Evolutionary conservation across 2,888 invertebrate species (phyloP).

Genomic region (Pandemis cinnamomeana): DNA sequence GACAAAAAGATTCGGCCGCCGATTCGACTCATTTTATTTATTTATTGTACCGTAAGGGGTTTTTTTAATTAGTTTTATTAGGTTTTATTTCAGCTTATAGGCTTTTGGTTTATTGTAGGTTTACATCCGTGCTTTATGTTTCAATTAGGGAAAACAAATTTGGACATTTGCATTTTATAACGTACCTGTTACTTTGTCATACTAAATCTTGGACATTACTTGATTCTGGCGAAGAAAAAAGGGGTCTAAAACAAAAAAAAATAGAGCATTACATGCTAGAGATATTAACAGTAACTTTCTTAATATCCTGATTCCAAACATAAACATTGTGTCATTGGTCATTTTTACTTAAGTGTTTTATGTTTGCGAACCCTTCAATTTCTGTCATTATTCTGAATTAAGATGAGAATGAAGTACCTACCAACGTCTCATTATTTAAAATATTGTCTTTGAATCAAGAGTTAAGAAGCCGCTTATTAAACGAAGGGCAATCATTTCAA

Average conservation of each 20-base stretch:
- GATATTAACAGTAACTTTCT: too few species aligned
- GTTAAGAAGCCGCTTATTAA: conserved; percentile 58
- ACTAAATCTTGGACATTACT: too few species aligned
- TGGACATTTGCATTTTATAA: too few species aligned
- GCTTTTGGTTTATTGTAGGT: conserved; percentile 13
- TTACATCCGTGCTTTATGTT: conserved; percentile 20
- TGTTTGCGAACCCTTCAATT: conserved; percentile 24
- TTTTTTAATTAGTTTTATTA: conserved; percentile 80
- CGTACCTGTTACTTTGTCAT: too few species aligned
- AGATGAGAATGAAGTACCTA: conserved; percentile 14
- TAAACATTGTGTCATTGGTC: background rate
- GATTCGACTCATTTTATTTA: conserved; percentile 69
- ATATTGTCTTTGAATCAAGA: conserved; percentile 43
- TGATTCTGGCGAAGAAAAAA: too few species aligned
- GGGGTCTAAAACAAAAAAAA: too few species aligned
- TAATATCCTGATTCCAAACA: background rate
- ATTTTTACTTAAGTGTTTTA: background rate
- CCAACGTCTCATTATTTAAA: conserved; percentile 40
- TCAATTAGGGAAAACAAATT: background rate
- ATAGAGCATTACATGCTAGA: too few species aligned
- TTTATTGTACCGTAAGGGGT: conserved; percentile 75
- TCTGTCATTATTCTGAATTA: conserved; percentile 23
- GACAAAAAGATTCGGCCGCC: conserved; percentile 68
- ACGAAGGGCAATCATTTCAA: conserved; percentile 63
- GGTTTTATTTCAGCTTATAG: conserved; percentile 60